Percentiles rank a stretch among this genome's conserved stretches.
Evolutionary conservation across 2,113 vertebrate species (phyloP).

Genomic region (Caranx melampygus): DNA sequence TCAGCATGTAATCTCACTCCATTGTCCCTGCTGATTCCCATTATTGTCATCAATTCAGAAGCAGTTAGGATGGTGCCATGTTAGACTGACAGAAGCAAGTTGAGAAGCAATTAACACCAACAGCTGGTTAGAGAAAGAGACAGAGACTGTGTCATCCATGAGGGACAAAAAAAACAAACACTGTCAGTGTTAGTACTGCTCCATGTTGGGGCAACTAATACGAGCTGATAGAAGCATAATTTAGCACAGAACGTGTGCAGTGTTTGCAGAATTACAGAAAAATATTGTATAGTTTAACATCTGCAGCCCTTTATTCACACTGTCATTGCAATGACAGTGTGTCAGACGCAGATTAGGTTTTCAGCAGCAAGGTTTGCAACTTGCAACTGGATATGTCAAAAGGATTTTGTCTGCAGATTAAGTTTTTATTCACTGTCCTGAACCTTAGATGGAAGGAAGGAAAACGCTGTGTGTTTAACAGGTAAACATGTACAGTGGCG

Average conservation of each 20-base stretch:
- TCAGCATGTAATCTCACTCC: constrained; percentile 67
- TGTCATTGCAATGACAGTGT: not conserved
- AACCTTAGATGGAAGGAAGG: not conserved
- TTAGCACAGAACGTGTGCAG: not conserved
- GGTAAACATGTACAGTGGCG: not conserved
- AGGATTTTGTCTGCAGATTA: not conserved
- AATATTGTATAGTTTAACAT: not conserved
- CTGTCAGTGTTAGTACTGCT: constrained; percentile 29
- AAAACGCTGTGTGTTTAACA: not conserved
- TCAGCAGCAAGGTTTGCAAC: no score
- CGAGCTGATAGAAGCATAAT: not conserved
- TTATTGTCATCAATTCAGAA: constrained; percentile 74
- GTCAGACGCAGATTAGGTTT: not conserved
- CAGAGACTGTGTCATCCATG: constrained; percentile 17
- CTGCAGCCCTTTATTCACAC: not conserved
- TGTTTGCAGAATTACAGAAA: not conserved
- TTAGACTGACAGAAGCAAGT: constrained; percentile 70
- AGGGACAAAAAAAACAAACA: constrained; percentile 49
- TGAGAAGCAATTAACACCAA: constrained; percentile 75
- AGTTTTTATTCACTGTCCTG: not conserved
- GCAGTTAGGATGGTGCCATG: constrained; percentile 62
- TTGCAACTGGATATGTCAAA: not conserved
- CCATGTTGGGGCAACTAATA: constrained; percentile 6
- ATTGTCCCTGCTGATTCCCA: constrained; percentile 74
- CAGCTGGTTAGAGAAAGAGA: constrained; percentile 71